Percentiles rank a stretch among this genome's conserved stretches.
Evolutionary conservation across 2,797 vertebrate genomes (phyloP).

Genomic region (Crypturellus tataupa): DNA sequence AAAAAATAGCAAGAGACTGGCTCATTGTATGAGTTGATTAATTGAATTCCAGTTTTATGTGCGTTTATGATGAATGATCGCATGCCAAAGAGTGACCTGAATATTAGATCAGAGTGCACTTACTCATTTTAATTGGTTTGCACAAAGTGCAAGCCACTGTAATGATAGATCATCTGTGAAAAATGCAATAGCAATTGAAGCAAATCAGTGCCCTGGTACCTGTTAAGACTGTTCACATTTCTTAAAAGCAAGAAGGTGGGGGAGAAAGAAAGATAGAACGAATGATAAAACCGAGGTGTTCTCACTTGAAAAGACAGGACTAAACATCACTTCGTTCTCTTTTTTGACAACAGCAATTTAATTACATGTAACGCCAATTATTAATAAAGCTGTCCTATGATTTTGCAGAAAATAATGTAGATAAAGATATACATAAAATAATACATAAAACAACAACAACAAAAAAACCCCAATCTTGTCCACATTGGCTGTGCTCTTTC

Average conservation of each 20-base stretch:
- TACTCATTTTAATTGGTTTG: slow-evolving; percentile 78
- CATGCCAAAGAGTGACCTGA: slow-evolving; percentile 70
- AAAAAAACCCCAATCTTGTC: fast-evolving
- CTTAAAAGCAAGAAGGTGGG: background rate
- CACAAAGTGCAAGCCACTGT: slow-evolving; percentile 56
- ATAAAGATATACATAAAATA: fast-evolving
- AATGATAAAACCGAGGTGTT: background rate
- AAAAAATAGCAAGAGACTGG: slow-evolving; percentile 74
- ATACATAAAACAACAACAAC: background rate
- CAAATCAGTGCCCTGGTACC: background rate
- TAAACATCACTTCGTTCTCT: background rate
- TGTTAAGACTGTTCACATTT: background rate
- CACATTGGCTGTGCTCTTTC: fast-evolving
- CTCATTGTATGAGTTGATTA: slow-evolving; percentile 79
- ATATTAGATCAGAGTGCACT: slow-evolving; percentile 65
- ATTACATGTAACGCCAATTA: background rate
- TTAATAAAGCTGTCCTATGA: background rate
- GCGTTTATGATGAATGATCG: slow-evolving; percentile 78
- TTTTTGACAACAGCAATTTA: background rate
- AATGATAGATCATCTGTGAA: slow-evolving; percentile 40
- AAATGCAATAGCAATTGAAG: background rate
- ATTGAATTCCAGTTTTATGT: slow-evolving; percentile 76
- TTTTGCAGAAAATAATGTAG: background rate
- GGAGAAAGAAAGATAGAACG: background rate
- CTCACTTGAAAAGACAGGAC: background rate